A percentile compares a stretch with the other conserved stretches of the same genome.
Conservation (phyloP, 2,888 invertebrate genomes). For the Stenodera caucasica region DNA sequence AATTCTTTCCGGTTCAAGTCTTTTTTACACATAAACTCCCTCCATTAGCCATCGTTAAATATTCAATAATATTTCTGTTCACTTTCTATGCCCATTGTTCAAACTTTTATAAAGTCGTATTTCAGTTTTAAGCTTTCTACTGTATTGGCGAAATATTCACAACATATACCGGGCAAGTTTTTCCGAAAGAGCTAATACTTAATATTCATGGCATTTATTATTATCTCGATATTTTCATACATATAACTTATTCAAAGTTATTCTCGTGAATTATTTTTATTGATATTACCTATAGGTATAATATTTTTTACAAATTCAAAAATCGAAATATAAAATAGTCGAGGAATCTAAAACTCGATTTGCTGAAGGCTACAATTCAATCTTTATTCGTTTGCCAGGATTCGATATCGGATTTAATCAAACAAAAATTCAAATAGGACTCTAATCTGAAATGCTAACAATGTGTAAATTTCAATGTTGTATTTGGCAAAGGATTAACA, state of each 20-base stretch:
- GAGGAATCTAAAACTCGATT: not conserved
- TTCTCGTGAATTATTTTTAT: not conserved
- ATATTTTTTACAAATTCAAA: constrained; percentile 4
- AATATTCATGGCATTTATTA: constrained; percentile 23
- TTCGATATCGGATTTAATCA: constrained; percentile 28
- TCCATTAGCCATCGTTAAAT: constrained; percentile 35
- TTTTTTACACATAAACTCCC: constrained; percentile 27
- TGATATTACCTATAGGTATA: no score
- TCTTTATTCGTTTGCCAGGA: not conserved
- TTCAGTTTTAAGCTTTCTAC: constrained; percentile 15
- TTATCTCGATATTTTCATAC: not conserved
- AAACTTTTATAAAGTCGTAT: constrained; percentile 29
- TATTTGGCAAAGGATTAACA: constrained; percentile 3
- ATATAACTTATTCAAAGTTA: not conserved
- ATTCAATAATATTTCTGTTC: constrained; percentile 35
- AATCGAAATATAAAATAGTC: no score
- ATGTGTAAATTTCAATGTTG: not conserved
- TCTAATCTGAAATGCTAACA: constrained; percentile 8
- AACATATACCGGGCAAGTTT: constrained; percentile 7
- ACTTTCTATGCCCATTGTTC: constrained; percentile 30
- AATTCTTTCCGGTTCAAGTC: constrained; percentile 33
- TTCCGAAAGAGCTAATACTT: constrained; percentile 13
- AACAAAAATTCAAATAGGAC: constrained; percentile 24
- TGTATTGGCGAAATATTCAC: constrained; percentile 9
- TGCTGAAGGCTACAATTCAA: not conserved